Conservation (phyloP, 1,140 invertebrate species). For the Drosophila pseudoobscura region DNA sequence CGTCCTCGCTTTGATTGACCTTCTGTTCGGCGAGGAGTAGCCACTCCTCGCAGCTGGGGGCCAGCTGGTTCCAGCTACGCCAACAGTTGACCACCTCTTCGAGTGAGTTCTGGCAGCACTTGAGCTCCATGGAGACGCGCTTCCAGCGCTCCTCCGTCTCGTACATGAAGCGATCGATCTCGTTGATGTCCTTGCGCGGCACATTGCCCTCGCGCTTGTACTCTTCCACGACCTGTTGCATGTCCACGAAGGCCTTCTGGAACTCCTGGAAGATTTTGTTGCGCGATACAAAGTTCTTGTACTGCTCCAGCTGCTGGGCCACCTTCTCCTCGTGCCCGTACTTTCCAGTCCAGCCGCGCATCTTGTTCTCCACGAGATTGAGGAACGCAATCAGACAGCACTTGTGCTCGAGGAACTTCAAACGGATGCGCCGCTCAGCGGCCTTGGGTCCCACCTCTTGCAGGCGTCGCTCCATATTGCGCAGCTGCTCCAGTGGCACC, state of each 20-base stretch:
- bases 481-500: constrained; percentile 90
- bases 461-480: constrained; percentile 90
- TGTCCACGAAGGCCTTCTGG: constrained; percentile 95
- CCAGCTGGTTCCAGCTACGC: constrained; percentile 90
- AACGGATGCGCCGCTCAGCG: constrained; percentile 89
- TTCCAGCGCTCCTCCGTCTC: constrained; percentile 95
- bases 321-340: constrained; percentile 93
- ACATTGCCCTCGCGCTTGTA: constrained; percentile 94
- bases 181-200: constrained; percentile 89
- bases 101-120: constrained; percentile 93
- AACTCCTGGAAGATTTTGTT: constrained; percentile 97
- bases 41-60: constrained; percentile 91
- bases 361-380: constrained; percentile 93
- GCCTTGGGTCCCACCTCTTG: constrained; percentile 88
- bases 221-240: constrained; percentile 95
- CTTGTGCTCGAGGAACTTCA: constrained; percentile 96
- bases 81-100: constrained; percentile 95
- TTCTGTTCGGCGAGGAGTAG: constrained; percentile 91
- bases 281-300: constrained; percentile 94
- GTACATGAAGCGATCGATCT: constrained; percentile 92
- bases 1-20: constrained; percentile 90
- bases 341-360: constrained; percentile 94
- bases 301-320: constrained; percentile 92
- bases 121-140: constrained; percentile 93
- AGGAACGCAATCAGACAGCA: constrained; percentile 96